phyloP scores from a whole-genome alignment of 2,113 vertebrate species.

The Alethe castanea region DNA sequence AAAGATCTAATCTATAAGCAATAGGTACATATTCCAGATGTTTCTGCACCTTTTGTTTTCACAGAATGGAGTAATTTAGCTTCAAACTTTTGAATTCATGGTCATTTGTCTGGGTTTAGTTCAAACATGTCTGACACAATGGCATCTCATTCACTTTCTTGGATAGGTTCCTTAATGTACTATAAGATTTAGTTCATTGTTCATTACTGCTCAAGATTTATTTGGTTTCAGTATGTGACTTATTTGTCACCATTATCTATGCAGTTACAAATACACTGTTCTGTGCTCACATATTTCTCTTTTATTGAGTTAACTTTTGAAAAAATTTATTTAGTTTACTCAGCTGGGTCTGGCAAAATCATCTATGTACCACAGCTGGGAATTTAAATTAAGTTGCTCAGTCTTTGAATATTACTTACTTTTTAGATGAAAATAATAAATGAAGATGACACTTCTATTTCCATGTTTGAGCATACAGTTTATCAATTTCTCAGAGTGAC shows the following conservation, averaged over 20 bases:
- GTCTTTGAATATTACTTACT: background rate
- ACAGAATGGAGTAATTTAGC: background rate
- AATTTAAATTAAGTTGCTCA: background rate
- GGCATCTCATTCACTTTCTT: background rate
- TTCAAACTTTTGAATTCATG: background rate
- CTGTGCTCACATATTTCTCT: background rate
- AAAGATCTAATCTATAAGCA: accelerated
- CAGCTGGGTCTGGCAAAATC: constrained; percentile 21
- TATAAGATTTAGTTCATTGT: background rate
- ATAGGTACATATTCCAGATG: background rate
- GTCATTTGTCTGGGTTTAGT: background rate
- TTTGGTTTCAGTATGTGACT: background rate
- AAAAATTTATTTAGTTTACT: constrained; percentile 1
- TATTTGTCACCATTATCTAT: constrained; percentile 41
- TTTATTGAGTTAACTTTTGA: constrained; percentile 30
- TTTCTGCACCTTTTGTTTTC: background rate
- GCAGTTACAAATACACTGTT: constrained; percentile 1
- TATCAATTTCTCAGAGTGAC: background rate
- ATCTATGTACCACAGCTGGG: background rate
- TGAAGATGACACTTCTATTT: background rate
- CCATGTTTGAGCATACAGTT: constrained; percentile 21
- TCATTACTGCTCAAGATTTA: background rate
- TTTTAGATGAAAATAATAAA: constrained; percentile 18
- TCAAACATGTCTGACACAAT: background rate
- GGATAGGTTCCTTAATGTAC: background rate